Percentiles rank a stretch among this genome's conserved stretches.
These are phyloP conservation scores for Microctonus aethiopoides DNA, from an alignment of 2,888 invertebrate genomes.

Conservation along the genomic window DNA sequence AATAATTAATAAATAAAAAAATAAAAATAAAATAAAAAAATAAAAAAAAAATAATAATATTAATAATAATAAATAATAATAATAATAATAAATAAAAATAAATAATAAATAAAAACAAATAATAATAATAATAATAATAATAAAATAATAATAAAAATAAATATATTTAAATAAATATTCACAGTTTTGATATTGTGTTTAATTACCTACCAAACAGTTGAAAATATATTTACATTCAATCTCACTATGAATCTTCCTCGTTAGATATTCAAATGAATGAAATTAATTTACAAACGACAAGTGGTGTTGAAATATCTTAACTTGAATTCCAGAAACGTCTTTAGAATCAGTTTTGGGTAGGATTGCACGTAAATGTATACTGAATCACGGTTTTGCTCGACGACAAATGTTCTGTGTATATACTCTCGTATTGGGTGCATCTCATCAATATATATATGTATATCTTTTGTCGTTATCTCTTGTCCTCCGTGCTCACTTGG, in stretches of 20 bases:
- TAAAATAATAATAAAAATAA: too few relatives aligned
- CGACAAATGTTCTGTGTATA: not conserved
- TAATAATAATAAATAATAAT: too few relatives aligned
- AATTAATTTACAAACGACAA: conserved; percentile 25
- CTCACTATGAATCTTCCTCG: conserved; percentile 20
- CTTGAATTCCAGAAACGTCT: not conserved
- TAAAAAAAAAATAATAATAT: too few relatives aligned
- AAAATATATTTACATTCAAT: not conserved
- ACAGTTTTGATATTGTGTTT: too few relatives aligned
- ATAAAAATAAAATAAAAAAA: too few relatives aligned
- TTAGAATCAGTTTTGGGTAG: not conserved
- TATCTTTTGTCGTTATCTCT: not conserved
- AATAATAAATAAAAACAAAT: too few relatives aligned
- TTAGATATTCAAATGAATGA: conserved; percentile 39
- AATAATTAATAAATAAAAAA: too few relatives aligned
- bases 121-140: too few relatives aligned
- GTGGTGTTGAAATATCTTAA: conserved; percentile 22
- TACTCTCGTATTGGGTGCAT: not conserved
- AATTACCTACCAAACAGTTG: too few relatives aligned
- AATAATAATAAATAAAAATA: too few relatives aligned
- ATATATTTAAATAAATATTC: too few relatives aligned
- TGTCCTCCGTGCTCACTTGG: not conserved
- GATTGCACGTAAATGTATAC: not conserved
- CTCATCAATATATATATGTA: not conserved
- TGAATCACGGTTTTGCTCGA: not conserved